Evolutionary conservation across 2,888 invertebrate genomes (phyloP), one percentile per base, ranked within the genome.

Genomic region (Bellardia bayeri): DNA sequence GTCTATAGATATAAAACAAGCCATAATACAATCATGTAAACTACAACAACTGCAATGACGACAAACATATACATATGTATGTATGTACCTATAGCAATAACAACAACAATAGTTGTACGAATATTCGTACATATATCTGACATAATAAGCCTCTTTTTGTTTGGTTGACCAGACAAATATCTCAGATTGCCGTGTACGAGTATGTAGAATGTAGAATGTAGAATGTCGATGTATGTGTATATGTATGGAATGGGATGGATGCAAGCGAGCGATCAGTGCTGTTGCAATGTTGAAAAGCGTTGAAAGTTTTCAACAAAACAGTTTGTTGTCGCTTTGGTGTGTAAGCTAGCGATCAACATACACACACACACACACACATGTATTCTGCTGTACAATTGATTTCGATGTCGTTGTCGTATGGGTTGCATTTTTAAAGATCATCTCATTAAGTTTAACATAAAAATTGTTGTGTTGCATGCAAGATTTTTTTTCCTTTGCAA

Each of bases 401-500:
- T 82, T 85, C 14, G 68, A 69, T 87, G 87, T 85, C 69, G 82
- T 85, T 80, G 63, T 56, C 61, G 68, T 79, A 69, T 79, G 87
- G 78, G 33, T 79, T 85, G 79, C 87, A 87, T 84, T 85, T 87
- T 71, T 82, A 79, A 82, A 87, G 87, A 87, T 87, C 87, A 87
- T 87, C 87, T 87, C 87, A 87, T 87, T 87, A 87, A 87, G 87
- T 87, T 87, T 75, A 87, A 87, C 87, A 87, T 85, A 85, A 87
- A 87, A 87, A 87, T 87, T 87, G 87, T 87, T 87, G 74, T 87
- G 85, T 87, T 85, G 87, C 87, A 87, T 87, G 87, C 87, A 87
- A 87, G 74, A 74, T 76, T 71, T 69, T 51, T 66, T 79, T 80
- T 33, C 9, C 42, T 63, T 68, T 69, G 42, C 40, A 54, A 66